Evolutionary conservation across 2,888 invertebrate species (phyloP), one percentile per base, ranked within the genome.

Genomic region (Thymelicus sylvestris): DNA sequence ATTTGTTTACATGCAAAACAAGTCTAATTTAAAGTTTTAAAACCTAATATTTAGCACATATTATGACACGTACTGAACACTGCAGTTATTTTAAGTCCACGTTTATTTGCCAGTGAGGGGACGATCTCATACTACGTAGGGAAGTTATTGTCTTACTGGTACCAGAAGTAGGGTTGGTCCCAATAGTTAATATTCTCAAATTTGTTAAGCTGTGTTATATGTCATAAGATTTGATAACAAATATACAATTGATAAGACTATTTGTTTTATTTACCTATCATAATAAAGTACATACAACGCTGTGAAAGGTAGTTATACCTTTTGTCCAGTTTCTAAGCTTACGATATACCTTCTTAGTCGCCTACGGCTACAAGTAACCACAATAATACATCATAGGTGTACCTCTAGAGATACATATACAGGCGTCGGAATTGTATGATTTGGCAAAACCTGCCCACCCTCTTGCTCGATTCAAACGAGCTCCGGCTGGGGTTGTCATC

Each of bases 201-300:
- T 86, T 83, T 81, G 83, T 90, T 90, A 88, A 91, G 88, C 88
- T 88, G 87, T 90, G 88, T 88, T 89, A 87, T 87, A 87, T 88
- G 82, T 88, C 81, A 81, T 91, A 92, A 92, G 91, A 89, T 93
- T 93, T 93, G 89, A 93, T 93, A 93, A 90, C 90, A 92, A 93
- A 92, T 93, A 93, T 93, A 93, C 92, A 92, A 90, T 91, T 91
- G 86, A 85, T 89, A 86, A 86, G 79, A 86, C 19, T 69, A 48
- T 73, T 77, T 68, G 75, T 85, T 81, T 79, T 77, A 78, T 81
- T 83, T 66, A n/a, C 10, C 19, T 19, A 19, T 24, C 50, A n/a
- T 50, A 15, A 62, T 48, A 31, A 47, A 24, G 19, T 61, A 7
- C 39, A 41, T 61, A 7, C 39, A 41, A 24, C 31, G 41, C 6